Evolutionary conservation across 2,797 vertebrate genomes (phyloP), one percentile per base, ranked within the genome.

Genomic region (Acanthopagrus latus): DNA sequence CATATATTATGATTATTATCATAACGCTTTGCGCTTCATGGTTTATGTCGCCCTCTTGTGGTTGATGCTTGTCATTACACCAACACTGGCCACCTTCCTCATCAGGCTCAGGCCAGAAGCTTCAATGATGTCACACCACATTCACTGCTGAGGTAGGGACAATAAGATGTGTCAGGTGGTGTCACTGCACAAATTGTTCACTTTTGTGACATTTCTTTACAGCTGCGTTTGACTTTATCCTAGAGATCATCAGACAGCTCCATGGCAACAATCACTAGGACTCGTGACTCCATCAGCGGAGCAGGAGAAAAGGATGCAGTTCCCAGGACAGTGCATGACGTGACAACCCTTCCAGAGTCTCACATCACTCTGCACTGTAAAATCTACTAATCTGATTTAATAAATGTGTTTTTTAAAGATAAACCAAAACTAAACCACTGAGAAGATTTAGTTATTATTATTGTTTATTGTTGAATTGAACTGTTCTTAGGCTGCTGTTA

Each of bases 271-370:
- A 27, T 4, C 3, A 3, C 3, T 4, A 27, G 27, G 27, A 27
- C 79, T 94, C 1, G 63, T 94, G 17, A 94, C 92, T 4, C 94
- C 93, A 7, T 94, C 93, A 8, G 92, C 92, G 43, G 93, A 94
- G 80, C 92, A 93, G 77, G 92, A 94, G 21, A 88, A 88, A 91
- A 64, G 48, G 46, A 66, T 66, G 52, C 47, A 55, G 74, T 17
- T 64, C 52, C 56, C 84, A 83, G 77, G 75, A 68, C 5, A 51
- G 64, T 27, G 27, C 25, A 25, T 25, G 27, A 27, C 3, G 27
- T 3, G 27, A 27, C 3, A 27, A 27, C 27, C 2, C 27, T 27
- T 25, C 25, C 2, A 25, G 25, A 25, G 25, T 25, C 25, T 25
- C 25, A 25, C 25, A 25, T 25, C 3, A 25, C 25, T 25, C 25